Base-by-base conservation (phyloP, 2,113 vertebrate genomes). In the Fulmarus glacialis region DNA sequence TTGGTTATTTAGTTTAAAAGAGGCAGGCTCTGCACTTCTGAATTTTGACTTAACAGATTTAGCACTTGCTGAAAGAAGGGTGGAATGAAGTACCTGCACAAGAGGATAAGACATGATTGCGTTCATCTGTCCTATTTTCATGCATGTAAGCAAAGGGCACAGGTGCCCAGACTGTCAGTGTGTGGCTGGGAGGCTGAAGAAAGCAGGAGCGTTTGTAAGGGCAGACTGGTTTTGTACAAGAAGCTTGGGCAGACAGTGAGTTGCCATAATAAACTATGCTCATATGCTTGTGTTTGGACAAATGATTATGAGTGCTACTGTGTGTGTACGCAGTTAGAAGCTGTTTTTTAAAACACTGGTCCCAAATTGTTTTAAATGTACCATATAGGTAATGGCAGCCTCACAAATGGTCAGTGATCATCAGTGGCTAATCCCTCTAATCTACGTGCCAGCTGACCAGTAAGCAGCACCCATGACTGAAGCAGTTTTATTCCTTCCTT, bases 361-460 rank as follows among this genome's bases (percentile, higher is more conserved):
- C 48, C 23, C 21, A 63, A 82, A 82, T 2, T 56, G 29, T 80
- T 90, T 94, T 55, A 95, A 87, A 82, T 89, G 8, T 43, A 73
- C n/a, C 9, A 9, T 68, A 23, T 32, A 82, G 47, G 74, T 86
- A 78, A 40, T 23, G 36, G 84, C 89, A 93, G 50, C 43, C 38
- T 75, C 92, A 78, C 13, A 87, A 72, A 87, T 2, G 26, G 55
- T 60, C 45, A 42, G 47, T 40, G 81, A 87, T 66, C 56, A 90
- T 45, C 48, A 55, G 38, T 7, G 9, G 34, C 42, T 94, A 89
- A 91, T 94, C 47, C 71, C 40, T 64, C 26, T 55, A 12, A 5
- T 29, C 58, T n/a, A 18, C 0, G 0, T 84, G 82, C 32, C 68
- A 89, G 79, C 27, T 0, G 0, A 64, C 32, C 58, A 62, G 71